A percentile compares a stretch with the other conserved stretches of the same genome.
Conservation (phyloP, 2,797 vertebrate genomes). For the Notolepis coatsorum region DNA sequence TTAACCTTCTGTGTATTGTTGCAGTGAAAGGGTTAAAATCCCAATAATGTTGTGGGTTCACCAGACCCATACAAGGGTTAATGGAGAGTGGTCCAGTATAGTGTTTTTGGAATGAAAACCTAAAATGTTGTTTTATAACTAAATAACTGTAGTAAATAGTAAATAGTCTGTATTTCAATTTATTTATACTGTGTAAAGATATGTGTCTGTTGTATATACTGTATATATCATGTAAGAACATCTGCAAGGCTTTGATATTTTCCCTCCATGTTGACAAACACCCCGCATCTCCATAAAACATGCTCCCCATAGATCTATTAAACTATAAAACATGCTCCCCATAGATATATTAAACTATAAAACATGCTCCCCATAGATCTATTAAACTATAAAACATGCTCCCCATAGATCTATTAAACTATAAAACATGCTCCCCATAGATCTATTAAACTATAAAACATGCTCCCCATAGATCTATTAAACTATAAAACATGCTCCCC, state of each 20-base stretch:
- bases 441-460: no score
- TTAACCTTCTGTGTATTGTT: no score
- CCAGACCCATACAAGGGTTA: background rate
- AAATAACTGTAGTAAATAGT: slow-evolving; percentile 34
- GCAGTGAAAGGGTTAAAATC: background rate
- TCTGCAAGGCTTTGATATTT: slow-evolving; percentile 29
- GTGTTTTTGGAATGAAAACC: slow-evolving; percentile 11
- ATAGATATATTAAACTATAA: no score
- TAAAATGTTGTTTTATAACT: background rate
- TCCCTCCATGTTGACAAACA: background rate
- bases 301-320: no score
- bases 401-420: background rate
- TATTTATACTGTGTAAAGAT: slow-evolving; percentile 53
- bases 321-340: no score
- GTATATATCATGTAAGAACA: background rate
- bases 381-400: background rate
- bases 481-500: no score
- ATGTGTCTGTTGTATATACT: slow-evolving; percentile 15
- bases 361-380: slow-evolving; percentile 5
- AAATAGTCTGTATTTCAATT: slow-evolving; percentile 28
- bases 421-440: no score
- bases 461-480: no score
- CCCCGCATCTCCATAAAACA: no score
- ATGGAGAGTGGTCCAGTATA: background rate
- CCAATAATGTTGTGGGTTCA: background rate